A percentile compares a stretch with the other conserved stretches of the same genome.
phyloP scores from a whole-genome alignment of 2,888 invertebrate genomes.

The Cephus spinipes region DNA sequence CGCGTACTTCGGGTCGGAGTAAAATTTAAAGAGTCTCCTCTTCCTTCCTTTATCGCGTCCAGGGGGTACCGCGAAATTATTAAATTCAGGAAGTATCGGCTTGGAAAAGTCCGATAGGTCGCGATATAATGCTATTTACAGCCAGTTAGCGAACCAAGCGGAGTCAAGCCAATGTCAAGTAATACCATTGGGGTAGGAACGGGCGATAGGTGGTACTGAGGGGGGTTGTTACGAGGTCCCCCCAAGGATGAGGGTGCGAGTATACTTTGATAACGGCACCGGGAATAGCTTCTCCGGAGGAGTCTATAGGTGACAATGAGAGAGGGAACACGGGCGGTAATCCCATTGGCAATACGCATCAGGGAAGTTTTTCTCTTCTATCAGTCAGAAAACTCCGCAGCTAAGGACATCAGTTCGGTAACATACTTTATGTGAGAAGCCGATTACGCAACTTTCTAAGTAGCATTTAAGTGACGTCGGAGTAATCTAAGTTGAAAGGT shows the following conservation, averaged over 20 bases:
- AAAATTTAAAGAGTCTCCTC: not conserved
- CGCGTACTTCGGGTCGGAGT: not conserved
- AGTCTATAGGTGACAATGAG: not conserved
- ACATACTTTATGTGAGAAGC: slow-evolving; percentile 34
- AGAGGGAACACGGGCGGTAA: not conserved
- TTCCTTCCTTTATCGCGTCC: not conserved
- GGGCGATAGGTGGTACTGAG: not conserved
- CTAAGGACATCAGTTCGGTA: not conserved
- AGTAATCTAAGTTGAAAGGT: slow-evolving; percentile 28
- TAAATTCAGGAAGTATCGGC: not conserved
- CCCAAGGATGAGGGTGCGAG: not conserved
- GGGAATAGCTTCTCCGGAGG: not conserved
- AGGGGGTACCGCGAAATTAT: not conserved
- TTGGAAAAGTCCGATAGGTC: not conserved
- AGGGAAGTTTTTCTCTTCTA: not conserved
- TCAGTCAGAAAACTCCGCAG: not conserved
- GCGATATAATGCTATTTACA: not conserved
- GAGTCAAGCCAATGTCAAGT: not conserved
- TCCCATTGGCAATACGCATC: not conserved
- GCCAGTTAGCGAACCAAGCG: not conserved
- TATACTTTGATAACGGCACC: not conserved
- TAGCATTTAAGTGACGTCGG: slow-evolving; percentile 36
- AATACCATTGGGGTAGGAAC: not conserved
- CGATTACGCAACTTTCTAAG: slow-evolving; percentile 45
- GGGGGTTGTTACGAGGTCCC: not conserved